Conservation (phyloP, 2,888 invertebrate species). For the Slavum lentiscoides region DNA sequence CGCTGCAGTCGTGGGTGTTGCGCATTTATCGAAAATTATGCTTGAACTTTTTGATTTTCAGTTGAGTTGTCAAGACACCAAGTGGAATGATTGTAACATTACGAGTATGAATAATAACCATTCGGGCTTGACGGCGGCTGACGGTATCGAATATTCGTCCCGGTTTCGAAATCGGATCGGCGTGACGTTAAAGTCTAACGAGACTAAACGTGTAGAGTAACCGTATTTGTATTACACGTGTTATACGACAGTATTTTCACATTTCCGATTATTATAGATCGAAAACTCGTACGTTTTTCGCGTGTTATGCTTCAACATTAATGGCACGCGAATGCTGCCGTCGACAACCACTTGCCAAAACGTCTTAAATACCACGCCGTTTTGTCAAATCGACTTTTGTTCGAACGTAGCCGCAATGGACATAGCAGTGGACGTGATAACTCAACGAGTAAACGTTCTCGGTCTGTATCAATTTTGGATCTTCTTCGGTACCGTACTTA, state of each 20-base stretch:
- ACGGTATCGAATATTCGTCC: neutral
- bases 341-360: neutral
- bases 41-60: too few species aligned
- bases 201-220: conserved; percentile 9
- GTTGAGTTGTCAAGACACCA: neutral
- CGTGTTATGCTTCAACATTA: neutral
- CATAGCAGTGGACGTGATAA: neutral
- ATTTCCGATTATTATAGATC: neutral
- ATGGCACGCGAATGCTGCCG: neutral
- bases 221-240: neutral
- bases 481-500: neutral
- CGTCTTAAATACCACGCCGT: neutral
- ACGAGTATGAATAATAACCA: neutral
- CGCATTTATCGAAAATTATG: neutral
- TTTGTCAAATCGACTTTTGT: neutral
- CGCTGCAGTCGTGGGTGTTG: too few species aligned
- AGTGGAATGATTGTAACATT: neutral
- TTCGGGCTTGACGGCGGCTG: neutral
- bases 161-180: neutral
- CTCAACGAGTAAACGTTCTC: conserved; percentile 5
- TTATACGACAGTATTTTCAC: neutral
- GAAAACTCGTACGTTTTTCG: neutral
- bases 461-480: conserved; percentile 38
- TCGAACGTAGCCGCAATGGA: neutral
- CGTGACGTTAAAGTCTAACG: neutral